These are phyloP conservation scores for Drosophila punjabiensis DNA, from an alignment of 1,140 invertebrate species.

Conservation along the genomic window DNA sequence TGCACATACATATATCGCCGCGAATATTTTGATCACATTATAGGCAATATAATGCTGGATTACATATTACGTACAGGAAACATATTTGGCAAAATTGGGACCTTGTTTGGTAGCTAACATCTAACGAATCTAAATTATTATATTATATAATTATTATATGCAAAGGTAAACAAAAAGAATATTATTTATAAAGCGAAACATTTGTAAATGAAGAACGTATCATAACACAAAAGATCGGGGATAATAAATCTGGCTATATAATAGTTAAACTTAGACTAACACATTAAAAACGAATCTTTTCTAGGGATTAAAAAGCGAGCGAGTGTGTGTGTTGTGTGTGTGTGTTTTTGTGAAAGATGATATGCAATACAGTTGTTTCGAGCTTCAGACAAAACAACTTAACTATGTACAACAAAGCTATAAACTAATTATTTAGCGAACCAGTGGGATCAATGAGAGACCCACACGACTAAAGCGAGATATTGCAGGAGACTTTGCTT, in stretches of 20 bases:
- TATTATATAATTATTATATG: conserved; percentile 1
- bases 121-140: conserved; percentile 41
- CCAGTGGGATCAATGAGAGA: not conserved
- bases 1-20: conserved; percentile 26
- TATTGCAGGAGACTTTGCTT: conserved; percentile 7
- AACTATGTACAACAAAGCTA: conserved; percentile 70
- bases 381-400: conserved; percentile 49
- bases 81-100: conserved; percentile 81
- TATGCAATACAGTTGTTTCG: conserved; percentile 50
- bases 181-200: conserved; percentile 27
- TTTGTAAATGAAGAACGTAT: conserved; percentile 24
- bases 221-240: conserved; percentile 18
- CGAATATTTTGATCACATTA: conserved; percentile 44
- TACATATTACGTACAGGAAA: conserved; percentile 62
- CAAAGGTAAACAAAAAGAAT: conserved; percentile 1
- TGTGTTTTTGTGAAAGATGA: conserved; percentile 30
- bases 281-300: conserved; percentile 52
- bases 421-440: conserved; percentile 39
- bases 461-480: conserved; percentile 19
- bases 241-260: conserved; percentile 28
- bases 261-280: conserved; percentile 42
- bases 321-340: conserved; percentile 6
- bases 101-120: conserved; percentile 48
- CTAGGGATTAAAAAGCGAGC: conserved; percentile 7
- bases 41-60: conserved; percentile 36